These are phyloP conservation scores for Hedychridium roseum DNA, from an alignment of 2,888 invertebrate genomes.

Conservation along the genomic window DNA sequence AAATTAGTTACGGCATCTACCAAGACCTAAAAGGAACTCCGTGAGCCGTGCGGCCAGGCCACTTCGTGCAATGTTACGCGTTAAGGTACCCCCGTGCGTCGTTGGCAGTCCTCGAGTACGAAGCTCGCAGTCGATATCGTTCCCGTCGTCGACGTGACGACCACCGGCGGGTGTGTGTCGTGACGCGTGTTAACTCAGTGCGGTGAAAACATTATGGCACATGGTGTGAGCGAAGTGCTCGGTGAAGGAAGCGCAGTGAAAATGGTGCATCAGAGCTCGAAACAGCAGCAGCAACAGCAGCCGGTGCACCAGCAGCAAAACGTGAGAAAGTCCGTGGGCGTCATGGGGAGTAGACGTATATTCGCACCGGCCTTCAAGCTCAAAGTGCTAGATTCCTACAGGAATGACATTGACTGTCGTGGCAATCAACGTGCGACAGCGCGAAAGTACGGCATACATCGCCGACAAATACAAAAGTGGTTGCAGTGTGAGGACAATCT, in stretches of 20 bases:
- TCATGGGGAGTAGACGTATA: constrained; percentile 84
- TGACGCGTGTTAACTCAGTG: constrained; percentile 18
- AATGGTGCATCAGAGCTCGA: constrained; percentile 46
- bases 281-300: constrained; percentile 31
- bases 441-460: constrained; percentile 88
- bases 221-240: constrained; percentile 68
- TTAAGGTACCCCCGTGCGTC: constrained; percentile 51
- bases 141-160: constrained; percentile 23
- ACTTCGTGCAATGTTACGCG: constrained; percentile 61
- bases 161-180: constrained; percentile 10
- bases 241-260: constrained; percentile 59
- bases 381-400: constrained; percentile 87
- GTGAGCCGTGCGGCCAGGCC: constrained; percentile 55
- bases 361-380: constrained; percentile 90
- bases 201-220: constrained; percentile 66
- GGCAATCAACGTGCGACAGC: constrained; percentile 91
- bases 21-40: constrained; percentile 61
- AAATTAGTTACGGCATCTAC: constrained; percentile 62
- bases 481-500: constrained; percentile 84
- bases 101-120: constrained; percentile 45
- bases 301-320: constrained; percentile 53
- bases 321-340: constrained; percentile 53
- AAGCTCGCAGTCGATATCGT: constrained; percentile 33
- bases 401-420: constrained; percentile 85
- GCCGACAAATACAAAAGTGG: constrained; percentile 92